phyloP scores from a whole-genome alignment of 2,888 invertebrate genomes.

The Yponomeuta cagnagella region DNA sequence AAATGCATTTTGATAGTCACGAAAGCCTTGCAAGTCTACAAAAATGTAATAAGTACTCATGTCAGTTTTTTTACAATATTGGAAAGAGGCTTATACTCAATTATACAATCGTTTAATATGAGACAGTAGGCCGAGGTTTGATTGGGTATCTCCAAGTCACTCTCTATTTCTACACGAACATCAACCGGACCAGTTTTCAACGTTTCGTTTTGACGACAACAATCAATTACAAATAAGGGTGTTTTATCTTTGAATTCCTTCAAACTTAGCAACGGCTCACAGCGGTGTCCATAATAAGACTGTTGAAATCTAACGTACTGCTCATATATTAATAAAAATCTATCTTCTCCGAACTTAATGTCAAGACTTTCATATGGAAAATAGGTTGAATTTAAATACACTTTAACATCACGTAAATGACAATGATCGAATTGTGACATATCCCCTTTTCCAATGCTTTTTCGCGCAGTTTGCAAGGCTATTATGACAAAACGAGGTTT shows the following conservation, averaged over 20 bases:
- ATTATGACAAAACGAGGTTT: constrained; percentile 43
- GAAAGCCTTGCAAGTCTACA: too few species aligned
- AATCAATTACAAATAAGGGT: constrained; percentile 30
- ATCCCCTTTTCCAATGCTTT: constrained; percentile 28
- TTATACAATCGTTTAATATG: constrained; percentile 6
- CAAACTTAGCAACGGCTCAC: constrained; percentile 18
- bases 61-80: too few species aligned
- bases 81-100: not conserved
- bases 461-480: constrained; percentile 41
- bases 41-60: too few species aligned
- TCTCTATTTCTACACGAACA: constrained; percentile 10
- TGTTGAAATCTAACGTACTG: constrained; percentile 20
- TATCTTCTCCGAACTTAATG: constrained; percentile 11
- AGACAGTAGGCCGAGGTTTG: constrained; percentile 12
- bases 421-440: constrained; percentile 29
- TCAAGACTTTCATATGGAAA: constrained; percentile 19
- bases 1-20: too few species aligned
- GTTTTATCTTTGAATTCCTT: constrained; percentile 25
- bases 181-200: constrained; percentile 21
- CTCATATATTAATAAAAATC: constrained; percentile 17
- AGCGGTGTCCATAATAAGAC: constrained; percentile 18
- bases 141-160: constrained; percentile 8
- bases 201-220: constrained; percentile 28
- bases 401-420: constrained; percentile 17
- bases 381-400: constrained; percentile 18